Conservation (phyloP, 2,113 vertebrate genomes). For the Camelus bactrianus region DNA sequence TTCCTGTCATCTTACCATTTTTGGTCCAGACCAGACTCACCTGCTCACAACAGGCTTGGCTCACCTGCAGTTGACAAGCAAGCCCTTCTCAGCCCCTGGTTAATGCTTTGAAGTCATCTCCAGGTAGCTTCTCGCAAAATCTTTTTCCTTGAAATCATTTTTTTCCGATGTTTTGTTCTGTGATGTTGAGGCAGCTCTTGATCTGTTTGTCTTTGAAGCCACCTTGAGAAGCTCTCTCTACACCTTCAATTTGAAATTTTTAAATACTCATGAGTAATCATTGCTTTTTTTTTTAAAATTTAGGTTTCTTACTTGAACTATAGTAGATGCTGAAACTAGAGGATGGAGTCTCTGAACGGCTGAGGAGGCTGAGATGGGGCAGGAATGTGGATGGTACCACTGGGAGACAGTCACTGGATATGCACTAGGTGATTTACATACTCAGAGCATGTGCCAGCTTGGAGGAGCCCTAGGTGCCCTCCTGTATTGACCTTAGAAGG, state of each 20-base stretch:
- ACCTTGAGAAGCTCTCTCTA: not conserved
- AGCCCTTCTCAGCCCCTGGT: not conserved
- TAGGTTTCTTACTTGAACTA: not conserved
- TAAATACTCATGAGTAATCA: not conserved
- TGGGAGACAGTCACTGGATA: not conserved
- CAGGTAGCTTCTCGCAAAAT: not conserved
- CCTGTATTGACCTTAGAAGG: not conserved
- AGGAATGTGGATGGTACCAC: not conserved
- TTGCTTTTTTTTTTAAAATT: not conserved
- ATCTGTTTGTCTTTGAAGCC: slow-evolving; percentile 25
- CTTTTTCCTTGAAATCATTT: not conserved
- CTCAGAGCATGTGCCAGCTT: fast-evolving
- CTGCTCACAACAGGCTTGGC: not conserved
- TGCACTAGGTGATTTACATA: not conserved
- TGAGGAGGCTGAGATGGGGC: not conserved
- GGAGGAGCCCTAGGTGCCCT: not conserved
- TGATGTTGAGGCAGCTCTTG: not conserved
- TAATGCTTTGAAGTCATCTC: not conserved
- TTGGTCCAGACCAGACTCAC: not conserved
- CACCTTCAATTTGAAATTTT: not conserved
- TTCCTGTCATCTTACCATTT: not conserved
- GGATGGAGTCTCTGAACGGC: not conserved
- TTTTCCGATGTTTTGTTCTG: not conserved
- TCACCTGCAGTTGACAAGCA: not conserved
- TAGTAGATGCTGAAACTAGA: not conserved